Base-by-base conservation (phyloP, 1,140 invertebrate species). In the Oryzaephilus surinamensis region DNA sequence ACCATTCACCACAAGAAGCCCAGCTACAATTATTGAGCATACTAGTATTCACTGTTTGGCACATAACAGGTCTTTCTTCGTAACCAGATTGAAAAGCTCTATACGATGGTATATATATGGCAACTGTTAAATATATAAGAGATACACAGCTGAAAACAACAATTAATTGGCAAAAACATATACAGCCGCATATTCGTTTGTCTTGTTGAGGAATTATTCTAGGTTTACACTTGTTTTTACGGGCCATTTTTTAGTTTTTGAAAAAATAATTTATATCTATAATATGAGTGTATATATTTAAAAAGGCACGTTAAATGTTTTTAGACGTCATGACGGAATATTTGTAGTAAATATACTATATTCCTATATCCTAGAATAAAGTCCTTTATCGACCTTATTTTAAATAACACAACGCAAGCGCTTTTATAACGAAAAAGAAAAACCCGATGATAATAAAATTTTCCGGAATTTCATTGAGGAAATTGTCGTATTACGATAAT, bases 1-100 rank as follows among this genome's bases (percentile, higher is more conserved):
- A 93, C 88, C 88, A 92, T 58, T 93, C 88, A 0, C 84, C 83
- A 54, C 88, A 92, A 14, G 84, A 86, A 32, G 82, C 83, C 80
- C 83, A 85, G 18, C 84, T 82, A 56, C 85, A 89, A 55, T 76
- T 82, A 43, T 88, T 84, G 49, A 78, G 74, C 55, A 80, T 80
- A 15, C 79, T 73, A 10, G 83, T 81, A 7, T 82, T 69, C 16
- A 83, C 81, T 10, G 88, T 91, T 27, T 86, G 89, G 65, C 88
- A 91, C 84, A 91, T 91, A 14, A 85, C 82, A 0, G 86, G 84
- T 5, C 73, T 74, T 44, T 80, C 76, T 52, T 76, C 75, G 56
- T 89, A 89, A 7, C 83, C 85, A 1, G 84, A 87, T 23, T 77
- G 68, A 45, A 86, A 85, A 14, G 86, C 84, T 43, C 82, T 62